Percentiles rank a stretch among this genome's conserved stretches.
Conservation (phyloP, 2,113 vertebrate species). For the Gopherus evgoodei region DNA sequence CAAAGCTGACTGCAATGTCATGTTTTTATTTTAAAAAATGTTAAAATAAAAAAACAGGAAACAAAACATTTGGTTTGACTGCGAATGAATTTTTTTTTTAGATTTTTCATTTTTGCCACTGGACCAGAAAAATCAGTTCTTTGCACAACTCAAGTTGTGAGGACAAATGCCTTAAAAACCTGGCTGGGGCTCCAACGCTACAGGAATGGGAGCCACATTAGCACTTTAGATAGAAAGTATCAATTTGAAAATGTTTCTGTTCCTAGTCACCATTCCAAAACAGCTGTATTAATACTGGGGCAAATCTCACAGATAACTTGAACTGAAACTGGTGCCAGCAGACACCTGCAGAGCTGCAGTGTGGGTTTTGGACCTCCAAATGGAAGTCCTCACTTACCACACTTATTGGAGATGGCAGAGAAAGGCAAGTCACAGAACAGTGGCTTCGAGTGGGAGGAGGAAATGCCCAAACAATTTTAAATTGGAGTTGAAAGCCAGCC, state of each 20-base stretch:
- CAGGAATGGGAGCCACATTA: too few relatives aligned
- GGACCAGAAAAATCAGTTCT: too few relatives aligned
- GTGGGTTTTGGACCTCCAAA: accelerated
- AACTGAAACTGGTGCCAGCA: not conserved
- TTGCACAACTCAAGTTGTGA: too few relatives aligned
- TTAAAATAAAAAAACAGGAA: not conserved
- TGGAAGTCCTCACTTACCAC: accelerated
- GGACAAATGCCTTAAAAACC: too few relatives aligned
- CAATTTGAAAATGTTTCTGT: not conserved
- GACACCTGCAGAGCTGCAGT: not conserved
- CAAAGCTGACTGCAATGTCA: too few relatives aligned
- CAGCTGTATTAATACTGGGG: not conserved
- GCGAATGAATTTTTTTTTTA: too few relatives aligned
- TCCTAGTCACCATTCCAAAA: not conserved
- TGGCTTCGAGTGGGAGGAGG: not conserved
- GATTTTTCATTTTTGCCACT: too few relatives aligned
- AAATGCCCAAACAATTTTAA: not conserved
- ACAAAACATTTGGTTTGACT: not conserved
- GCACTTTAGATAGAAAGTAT: too few relatives aligned
- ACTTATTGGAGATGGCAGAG: accelerated
- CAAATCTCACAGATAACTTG: not conserved
- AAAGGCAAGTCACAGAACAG: not conserved
- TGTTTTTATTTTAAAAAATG: too few relatives aligned
- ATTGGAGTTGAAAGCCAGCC: not conserved
- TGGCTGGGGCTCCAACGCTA: too few relatives aligned